phyloP scores from a whole-genome alignment of 2,113 vertebrate species.

The Cathartes aura region DNA sequence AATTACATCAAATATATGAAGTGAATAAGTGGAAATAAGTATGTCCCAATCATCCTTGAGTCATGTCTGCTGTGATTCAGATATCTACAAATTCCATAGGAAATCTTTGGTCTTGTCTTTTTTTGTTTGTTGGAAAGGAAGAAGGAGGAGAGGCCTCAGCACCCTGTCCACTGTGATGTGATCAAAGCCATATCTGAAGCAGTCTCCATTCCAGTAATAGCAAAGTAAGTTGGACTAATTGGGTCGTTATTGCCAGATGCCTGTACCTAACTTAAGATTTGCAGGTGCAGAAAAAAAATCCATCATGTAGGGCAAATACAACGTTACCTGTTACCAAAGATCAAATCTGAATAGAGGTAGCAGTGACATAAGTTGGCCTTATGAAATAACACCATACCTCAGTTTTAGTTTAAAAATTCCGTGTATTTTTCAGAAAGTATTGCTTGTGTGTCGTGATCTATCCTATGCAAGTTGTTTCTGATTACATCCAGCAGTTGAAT shows the following conservation, averaged over 20 bases:
- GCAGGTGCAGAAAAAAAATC: not conserved
- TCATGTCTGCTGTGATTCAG: not conserved
- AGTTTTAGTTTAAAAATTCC: not conserved
- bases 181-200: slow-evolving; percentile 87
- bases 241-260: not conserved
- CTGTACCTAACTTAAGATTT: not conserved
- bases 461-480: not conserved
- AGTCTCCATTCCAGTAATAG: slow-evolving; percentile 91
- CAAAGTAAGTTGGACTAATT: slow-evolving; percentile 85
- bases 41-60: not conserved
- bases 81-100: not conserved
- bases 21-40: not conserved
- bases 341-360: not conserved
- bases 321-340: not conserved
- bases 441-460: not conserved
- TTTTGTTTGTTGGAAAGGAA: slow-evolving; percentile 79
- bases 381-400: not conserved
- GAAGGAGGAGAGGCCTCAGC: slow-evolving; percentile 91
- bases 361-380: not conserved
- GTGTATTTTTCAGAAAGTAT: not conserved
- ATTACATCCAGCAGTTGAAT: not conserved
- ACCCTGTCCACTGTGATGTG: slow-evolving; percentile 90
- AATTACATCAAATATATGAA: not conserved
- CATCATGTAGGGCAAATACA: not conserved
- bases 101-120: not conserved